Evolutionary conservation across 1,140 invertebrate genomes (phyloP), one percentile per base, ranked within the genome.

Genomic region (Drosophila sechellia): DNA sequence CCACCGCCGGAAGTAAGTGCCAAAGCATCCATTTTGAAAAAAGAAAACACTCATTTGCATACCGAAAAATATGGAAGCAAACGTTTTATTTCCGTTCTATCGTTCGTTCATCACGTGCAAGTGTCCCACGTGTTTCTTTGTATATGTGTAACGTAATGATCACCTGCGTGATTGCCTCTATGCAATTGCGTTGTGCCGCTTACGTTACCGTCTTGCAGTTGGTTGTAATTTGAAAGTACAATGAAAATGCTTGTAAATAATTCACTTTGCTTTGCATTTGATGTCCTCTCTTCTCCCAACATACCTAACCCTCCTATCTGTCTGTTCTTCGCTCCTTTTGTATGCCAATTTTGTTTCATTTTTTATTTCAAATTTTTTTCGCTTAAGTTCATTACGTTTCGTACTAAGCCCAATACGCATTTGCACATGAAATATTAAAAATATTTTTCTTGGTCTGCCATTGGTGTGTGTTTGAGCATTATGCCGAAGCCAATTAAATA

Each of bases 211-310:
- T 79, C 83, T 86, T 83, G 83, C 83, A 87, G 83, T 87, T 87
- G 79, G 84, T 89, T 90, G 84, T 89, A 71, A 89, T 75, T 81
- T 90, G 76, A 81, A 91, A 91, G 89, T 91, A 85, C 80, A 81
- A 85, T 91, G 89, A 90, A 91, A 91, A 91, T 91, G 89, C 89
- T 87, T 91, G 89, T 91, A 91, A 91, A 91, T 89, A 87, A 84
- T 84, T 89, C 64, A 72, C 69, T 83, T 80, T 90, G 84, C 84
- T 77, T 89, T 90, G 81, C 64, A 79, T 65, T 76, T 65, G 49
- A 75, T 64, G 65, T 70, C 42, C 42, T 22, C 4, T 37, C 42
- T 25, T 37, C 15, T 6, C 49, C 35, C 49, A 11, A 49, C 25
- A 12, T 31, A 10, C 22, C 59, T 11, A 39, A n/a, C 11, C 13